These are phyloP conservation scores for Hoplodrina ambigua DNA, from an alignment of 2,888 invertebrate genomes.

Conservation along the genomic window DNA sequence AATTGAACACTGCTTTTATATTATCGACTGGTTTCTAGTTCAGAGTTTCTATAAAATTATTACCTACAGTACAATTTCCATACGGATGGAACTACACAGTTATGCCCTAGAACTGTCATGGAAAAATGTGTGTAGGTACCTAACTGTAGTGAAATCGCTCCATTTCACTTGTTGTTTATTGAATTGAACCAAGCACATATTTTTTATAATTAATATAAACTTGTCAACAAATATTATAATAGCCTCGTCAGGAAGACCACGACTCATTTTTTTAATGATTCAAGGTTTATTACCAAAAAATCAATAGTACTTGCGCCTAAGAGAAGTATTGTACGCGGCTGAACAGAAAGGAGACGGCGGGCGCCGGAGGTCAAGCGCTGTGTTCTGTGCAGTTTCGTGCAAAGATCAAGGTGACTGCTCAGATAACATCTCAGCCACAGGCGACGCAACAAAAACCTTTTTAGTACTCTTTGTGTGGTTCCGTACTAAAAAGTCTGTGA, in stretches of 20 bases:
- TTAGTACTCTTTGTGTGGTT: constrained; percentile 53
- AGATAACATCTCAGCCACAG: constrained; percentile 69
- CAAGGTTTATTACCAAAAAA: constrained; percentile 57
- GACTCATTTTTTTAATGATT: constrained; percentile 56
- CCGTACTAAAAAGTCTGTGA: constrained; percentile 42
- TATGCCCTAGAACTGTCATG: constrained; percentile 55
- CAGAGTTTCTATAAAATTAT: constrained; percentile 81
- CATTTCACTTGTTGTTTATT: constrained; percentile 6
- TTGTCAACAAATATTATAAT: constrained; percentile 16
- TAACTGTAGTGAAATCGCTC: constrained; percentile 26
- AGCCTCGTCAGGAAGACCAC: constrained; percentile 39
- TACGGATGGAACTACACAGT: constrained; percentile 44
- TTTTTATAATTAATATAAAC: constrained; percentile 5
- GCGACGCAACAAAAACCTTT: constrained; percentile 60
- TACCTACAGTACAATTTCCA: constrained; percentile 69
- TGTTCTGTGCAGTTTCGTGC: constrained; percentile 68
- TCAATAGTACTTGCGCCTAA: constrained; percentile 48
- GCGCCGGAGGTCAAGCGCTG: constrained; percentile 73
- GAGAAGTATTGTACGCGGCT: constrained; percentile 50
- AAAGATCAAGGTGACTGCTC: constrained; percentile 83
- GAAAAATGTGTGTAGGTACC: constrained; percentile 5
- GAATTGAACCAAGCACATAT: neutral
- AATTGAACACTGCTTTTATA: constrained; percentile 74
- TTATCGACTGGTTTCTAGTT: constrained; percentile 65
- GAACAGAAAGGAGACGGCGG: constrained; percentile 55